phyloP scores from a whole-genome alignment of 1,140 invertebrate genomes.

The Pantala flavescens region DNA sequence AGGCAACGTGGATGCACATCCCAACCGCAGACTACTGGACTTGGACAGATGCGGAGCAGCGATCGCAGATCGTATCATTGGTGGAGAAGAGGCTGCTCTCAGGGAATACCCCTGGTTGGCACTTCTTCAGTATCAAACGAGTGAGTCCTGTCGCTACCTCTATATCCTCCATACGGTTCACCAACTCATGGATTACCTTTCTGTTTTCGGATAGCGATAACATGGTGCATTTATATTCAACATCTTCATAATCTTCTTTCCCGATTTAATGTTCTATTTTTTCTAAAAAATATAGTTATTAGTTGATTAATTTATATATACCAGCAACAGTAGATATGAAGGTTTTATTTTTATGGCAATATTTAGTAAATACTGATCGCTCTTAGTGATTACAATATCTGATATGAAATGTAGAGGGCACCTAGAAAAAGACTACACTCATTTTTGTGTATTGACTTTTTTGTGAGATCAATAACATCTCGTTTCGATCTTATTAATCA shows the following conservation, averaged over 20 bases:
- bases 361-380: too few relatives aligned
- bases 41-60: background rate
- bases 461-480: too few relatives aligned
- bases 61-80: background rate
- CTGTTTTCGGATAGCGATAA: background rate
- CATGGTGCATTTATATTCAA: background rate
- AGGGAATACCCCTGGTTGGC: conserved; percentile 41
- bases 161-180: background rate
- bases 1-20: background rate
- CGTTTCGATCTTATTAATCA: too few relatives aligned
- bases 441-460: too few relatives aligned
- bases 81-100: background rate
- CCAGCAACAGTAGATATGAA: too few relatives aligned
- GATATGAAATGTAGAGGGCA: too few relatives aligned
- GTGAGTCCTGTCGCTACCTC: background rate
- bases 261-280: background rate
- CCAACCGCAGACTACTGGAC: background rate
- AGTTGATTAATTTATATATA: background rate
- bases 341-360: too few relatives aligned
- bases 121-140: conserved; percentile 22
- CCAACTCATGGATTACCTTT: background rate
- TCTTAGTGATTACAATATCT: too few relatives aligned
- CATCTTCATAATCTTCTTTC: background rate
- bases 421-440: too few relatives aligned
- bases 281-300: background rate